Evolutionary conservation across 2,888 invertebrate species (phyloP), one percentile per base, ranked within the genome.

Genomic region (Melanophora roralis): DNA sequence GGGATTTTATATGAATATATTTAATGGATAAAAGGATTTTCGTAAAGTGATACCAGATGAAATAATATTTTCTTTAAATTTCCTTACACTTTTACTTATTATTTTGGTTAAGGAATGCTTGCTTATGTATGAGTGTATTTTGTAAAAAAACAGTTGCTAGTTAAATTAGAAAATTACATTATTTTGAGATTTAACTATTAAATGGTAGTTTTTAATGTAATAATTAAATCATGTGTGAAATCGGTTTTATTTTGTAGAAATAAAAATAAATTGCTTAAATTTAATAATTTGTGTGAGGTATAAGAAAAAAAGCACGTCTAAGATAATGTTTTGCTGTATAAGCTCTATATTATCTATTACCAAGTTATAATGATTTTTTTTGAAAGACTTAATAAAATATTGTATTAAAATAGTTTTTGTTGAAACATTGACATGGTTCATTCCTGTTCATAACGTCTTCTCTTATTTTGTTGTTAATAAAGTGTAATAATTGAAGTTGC

Each of bases 11-110:
- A 73, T 53, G 78, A 65, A 79, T 74, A n/a, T n/a, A 71, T 74
- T 38, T 62, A 69, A 78, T 69, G 78, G 68, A 78, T 78, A 59
- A 79, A 79, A 65, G 73, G 78, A 79, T 79, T 79, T 74, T 60
- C 43, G 16, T 53, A 69, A 51, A 79, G 45, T 64, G 78, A 74
- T 74, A 59, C 34, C 40, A 55, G 43, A 68, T 64, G 23, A 62
- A 53, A 67, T 59, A 23, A 47, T 19, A 62, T 71, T 16, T 14
- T 19, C 9, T 36, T 68, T 11, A 1, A 6, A 8, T 36, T 27
- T 40, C 11, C 12, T 23, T 11, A 49, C 11, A 32, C 11, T 69
- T 51, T 51, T 60, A 3, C 45, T 45, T 1, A 2, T 12, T 14
- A 53, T 9, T 38, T 59, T 16, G 23, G 2, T 19, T 43, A 53